phyloP scores from a whole-genome alignment of 2,113 vertebrate genomes.

The Hiodon tergisus region DNA sequence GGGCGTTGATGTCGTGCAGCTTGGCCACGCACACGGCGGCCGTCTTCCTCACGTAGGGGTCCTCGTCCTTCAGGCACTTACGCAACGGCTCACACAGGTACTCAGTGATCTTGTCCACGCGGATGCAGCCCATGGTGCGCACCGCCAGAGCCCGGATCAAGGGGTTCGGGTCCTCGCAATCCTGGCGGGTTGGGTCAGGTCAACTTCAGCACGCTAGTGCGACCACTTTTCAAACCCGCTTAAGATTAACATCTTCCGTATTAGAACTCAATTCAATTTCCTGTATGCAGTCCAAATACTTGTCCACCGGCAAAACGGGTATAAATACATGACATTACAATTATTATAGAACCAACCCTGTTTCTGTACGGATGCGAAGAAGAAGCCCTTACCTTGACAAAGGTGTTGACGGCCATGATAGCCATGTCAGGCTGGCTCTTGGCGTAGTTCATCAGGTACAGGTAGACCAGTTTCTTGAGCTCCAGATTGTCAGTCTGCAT shows the following conservation, averaged over 20 bases:
- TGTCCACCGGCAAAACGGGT: no score
- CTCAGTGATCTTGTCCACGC: constrained; percentile 95
- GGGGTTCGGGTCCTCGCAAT: constrained; percentile 95
- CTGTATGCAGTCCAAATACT: no score
- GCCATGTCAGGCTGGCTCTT: constrained; percentile 99
- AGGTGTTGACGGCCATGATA: constrained; percentile 99
- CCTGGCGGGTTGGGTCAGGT: constrained; percentile 53
- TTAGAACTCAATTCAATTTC: no score
- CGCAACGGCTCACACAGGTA: constrained; percentile 93
- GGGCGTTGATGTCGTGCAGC: constrained; percentile 94
- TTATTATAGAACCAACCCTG: neutral
- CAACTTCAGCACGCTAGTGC: neutral
- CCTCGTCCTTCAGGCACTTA: constrained; percentile 95
- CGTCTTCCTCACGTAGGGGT: constrained; percentile 94
- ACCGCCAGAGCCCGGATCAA: constrained; percentile 93
- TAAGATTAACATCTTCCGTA: no score
- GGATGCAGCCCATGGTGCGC: constrained; percentile 97
- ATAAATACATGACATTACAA: neutral
- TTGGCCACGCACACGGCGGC: constrained; percentile 94
- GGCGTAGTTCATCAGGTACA: constrained; percentile 98
- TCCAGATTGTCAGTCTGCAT: constrained; percentile 99
- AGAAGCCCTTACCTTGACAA: constrained; percentile 79
- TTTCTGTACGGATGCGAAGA: no score
- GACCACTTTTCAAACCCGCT: neutral
- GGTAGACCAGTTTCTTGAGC: constrained; percentile 95